These are phyloP conservation scores for Drosophila nigricruria DNA, from an alignment of 2,888 invertebrate genomes.

Conservation along the genomic window DNA sequence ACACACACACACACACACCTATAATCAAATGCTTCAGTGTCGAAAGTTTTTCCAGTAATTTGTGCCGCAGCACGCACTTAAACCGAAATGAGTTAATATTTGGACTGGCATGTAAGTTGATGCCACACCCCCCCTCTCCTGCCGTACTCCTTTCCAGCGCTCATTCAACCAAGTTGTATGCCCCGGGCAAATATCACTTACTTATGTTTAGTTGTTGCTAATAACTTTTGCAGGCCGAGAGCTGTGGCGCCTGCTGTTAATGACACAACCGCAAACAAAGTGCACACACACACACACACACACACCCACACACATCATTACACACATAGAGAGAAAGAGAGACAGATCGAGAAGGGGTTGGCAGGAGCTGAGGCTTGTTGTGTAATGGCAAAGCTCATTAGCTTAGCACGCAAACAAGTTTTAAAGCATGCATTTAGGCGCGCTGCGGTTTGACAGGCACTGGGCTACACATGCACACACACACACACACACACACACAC, in stretches of 20 bases:
- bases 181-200: constrained; percentile 77
- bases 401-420: constrained; percentile 81
- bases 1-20: constrained; percentile 29
- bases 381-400: constrained; percentile 82
- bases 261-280: constrained; percentile 82
- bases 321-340: not conserved
- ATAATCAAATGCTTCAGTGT: constrained; percentile 52
- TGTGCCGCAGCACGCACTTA: constrained; percentile 57
- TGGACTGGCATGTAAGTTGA: constrained; percentile 63
- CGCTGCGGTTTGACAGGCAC: constrained; percentile 74
- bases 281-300: constrained; percentile 55
- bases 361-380: constrained; percentile 50
- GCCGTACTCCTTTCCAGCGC: constrained; percentile 17
- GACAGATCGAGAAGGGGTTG: constrained; percentile 19
- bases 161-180: constrained; percentile 56
- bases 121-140: constrained; percentile 19
- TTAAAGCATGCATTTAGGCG: constrained; percentile 81
- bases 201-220: constrained; percentile 77
- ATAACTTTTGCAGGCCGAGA: constrained; percentile 72
- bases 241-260: constrained; percentile 79
- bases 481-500: constrained; percentile 5
- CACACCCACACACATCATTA: constrained; percentile 21
- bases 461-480: constrained; percentile 28
- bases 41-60: constrained; percentile 68
- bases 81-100: constrained; percentile 77